Conservation (phyloP, 2,113 vertebrate genomes). For the Illadopsis cleaveri region DNA sequence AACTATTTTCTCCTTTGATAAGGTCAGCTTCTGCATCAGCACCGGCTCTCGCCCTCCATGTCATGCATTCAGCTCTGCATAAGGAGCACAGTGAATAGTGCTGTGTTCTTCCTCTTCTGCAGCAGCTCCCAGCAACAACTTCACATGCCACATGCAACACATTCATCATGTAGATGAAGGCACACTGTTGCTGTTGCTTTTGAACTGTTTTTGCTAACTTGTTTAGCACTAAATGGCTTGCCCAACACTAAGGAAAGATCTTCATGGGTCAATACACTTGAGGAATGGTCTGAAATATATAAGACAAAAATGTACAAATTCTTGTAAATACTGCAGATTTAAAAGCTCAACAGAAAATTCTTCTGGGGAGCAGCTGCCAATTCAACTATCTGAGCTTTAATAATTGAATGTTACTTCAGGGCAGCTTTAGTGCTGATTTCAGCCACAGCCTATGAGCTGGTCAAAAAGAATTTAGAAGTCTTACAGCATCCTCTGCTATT, state of each 20-base stretch:
- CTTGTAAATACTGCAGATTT: neutral
- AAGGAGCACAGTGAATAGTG: neutral
- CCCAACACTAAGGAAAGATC: neutral
- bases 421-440: neutral
- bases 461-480: neutral
- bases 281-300: rapidly evolving
- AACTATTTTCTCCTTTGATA: neutral
- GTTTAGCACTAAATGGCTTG: neutral
- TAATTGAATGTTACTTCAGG: neutral
- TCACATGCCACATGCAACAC: neutral
- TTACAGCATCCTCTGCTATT: neutral
- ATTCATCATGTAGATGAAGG: neutral
- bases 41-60: neutral
- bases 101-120: neutral
- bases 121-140: neutral
- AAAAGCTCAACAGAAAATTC: neutral
- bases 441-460: neutral
- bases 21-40: neutral
- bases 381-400: neutral
- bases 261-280: neutral
- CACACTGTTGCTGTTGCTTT: neutral
- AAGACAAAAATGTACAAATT: neutral
- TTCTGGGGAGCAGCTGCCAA: neutral
- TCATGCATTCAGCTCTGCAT: too few relatives aligned
- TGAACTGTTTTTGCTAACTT: neutral